Conservation (phyloP, 1,140 invertebrate genomes). For the Philaenus spumarius region DNA sequence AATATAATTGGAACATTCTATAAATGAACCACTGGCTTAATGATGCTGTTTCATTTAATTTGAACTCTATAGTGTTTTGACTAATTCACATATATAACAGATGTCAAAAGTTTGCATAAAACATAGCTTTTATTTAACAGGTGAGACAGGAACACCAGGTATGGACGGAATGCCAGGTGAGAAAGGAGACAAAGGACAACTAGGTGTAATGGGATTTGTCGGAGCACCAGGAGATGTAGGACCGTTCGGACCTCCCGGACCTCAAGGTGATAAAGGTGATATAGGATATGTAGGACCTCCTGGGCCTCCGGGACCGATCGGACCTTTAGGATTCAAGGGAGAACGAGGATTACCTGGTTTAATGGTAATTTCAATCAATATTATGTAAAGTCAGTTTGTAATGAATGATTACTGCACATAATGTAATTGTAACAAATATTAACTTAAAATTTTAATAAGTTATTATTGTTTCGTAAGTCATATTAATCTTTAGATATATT, state of each 20-base stretch:
- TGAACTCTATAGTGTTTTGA: too few species aligned
- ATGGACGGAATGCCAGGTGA: conserved; percentile 18
- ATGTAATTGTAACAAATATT: too few species aligned
- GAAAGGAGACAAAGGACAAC: conserved; percentile 28
- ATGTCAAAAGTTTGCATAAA: too few species aligned
- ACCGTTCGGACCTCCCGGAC: conserved; percentile 43
- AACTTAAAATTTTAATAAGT: too few species aligned
- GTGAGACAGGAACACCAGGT: conserved; percentile 46
- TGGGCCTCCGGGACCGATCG: conserved; percentile 25
- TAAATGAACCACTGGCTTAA: too few species aligned
- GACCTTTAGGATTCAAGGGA: conserved; percentile 32
- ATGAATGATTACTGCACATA: too few species aligned
- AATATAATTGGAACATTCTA: background rate
- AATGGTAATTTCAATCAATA: conserved; percentile 23
- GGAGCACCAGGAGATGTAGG: conserved; percentile 43
- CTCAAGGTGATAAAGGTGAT: conserved; percentile 27
- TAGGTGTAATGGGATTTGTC: conserved; percentile 15
- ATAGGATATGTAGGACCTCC: conserved; percentile 22
- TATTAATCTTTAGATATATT: too few species aligned
- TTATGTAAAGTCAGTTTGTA: too few species aligned
- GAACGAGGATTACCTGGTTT: conserved; percentile 31
- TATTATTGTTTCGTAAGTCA: too few species aligned
- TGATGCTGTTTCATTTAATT: too few species aligned
- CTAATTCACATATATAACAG: background rate
- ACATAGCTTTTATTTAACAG: conserved; percentile 41